Evolutionary conservation across 2,888 invertebrate genomes (phyloP), one percentile per base, ranked within the genome.

Genomic region (Polylopha cassiicola): DNA sequence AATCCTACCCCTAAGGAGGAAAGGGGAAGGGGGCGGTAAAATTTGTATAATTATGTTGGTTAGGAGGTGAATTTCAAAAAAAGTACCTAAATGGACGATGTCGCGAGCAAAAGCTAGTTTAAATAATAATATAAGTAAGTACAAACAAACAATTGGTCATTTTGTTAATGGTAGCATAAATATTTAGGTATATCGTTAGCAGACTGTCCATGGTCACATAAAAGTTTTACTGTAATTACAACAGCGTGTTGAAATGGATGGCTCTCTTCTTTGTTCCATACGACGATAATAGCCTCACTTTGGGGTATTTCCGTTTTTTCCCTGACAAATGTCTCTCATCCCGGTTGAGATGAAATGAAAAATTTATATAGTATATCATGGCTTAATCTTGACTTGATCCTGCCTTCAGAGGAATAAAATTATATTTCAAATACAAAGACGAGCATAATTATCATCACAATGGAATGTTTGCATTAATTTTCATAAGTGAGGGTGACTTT

Each of bases 241-340:
- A 22, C 27, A 20, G 24, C 39, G 31, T 39, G 28, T 36, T 21
- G 43, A 42, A 44, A 54, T 51, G 46, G 54, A 41, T 47, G 48
- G 41, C 37, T 24, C 43, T 42, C 42, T 44, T 42, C 33, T 44
- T 50, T 53, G 44, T 48, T 55, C 55, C 51, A 39, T 49, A 32
- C 45, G 20, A 34, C 45, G 46, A 55, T 58, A 61, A 61, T 61
- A 51, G 47, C 39, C 46, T 51, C 56, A 55, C 57, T 57, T 47
- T 8, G 45, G 42, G 16, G 43, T 47, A 50, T 53, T 53, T 54
- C 53, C 59, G 50, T 46, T 53, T 47, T 49, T 46, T 39, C 32
- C 31, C 39, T 43, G 48, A 57, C 46, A 50, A 56, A 53, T 53
- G 52, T 45, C 48, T 22, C 31, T 43, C 44, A 37, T 45, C 38